Evolutionary conservation across 2,797 vertebrate genomes (phyloP).

Genomic region (Ptychobarbus kaznakovi): DNA sequence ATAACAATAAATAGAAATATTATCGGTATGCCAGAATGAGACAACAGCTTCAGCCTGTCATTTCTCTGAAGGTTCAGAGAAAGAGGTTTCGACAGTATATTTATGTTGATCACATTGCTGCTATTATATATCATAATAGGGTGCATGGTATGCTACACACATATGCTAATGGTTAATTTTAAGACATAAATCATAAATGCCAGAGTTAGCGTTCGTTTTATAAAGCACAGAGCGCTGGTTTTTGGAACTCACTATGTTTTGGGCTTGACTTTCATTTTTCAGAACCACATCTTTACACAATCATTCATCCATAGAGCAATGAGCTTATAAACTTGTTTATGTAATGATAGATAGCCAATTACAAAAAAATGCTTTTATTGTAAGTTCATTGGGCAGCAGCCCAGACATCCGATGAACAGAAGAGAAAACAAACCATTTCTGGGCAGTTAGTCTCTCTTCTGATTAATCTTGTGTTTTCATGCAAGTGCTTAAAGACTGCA

Average conservation of each 20-base stretch:
- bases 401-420: neutral
- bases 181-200: constrained; percentile 11
- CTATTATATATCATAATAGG: constrained; percentile 14
- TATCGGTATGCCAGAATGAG: constrained; percentile 16
- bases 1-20: constrained; percentile 42
- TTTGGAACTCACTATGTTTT: neutral
- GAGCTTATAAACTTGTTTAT: neutral
- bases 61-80: constrained; percentile 1
- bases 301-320: neutral
- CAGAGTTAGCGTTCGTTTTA: neutral
- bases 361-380: neutral
- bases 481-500: neutral
- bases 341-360: neutral
- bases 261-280: neutral
- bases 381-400: neutral
- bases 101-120: constrained; percentile 1
- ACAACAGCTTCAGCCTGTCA: neutral
- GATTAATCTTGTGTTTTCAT: neutral
- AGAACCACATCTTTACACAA: neutral
- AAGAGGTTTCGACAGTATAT: neutral
- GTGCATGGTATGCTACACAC: neutral
- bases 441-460: neutral
- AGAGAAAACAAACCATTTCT: neutral
- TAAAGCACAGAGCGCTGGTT: neutral
- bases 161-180: neutral